Conservation (phyloP, 2,888 invertebrate genomes). For the Asteroscopus sphinx region DNA sequence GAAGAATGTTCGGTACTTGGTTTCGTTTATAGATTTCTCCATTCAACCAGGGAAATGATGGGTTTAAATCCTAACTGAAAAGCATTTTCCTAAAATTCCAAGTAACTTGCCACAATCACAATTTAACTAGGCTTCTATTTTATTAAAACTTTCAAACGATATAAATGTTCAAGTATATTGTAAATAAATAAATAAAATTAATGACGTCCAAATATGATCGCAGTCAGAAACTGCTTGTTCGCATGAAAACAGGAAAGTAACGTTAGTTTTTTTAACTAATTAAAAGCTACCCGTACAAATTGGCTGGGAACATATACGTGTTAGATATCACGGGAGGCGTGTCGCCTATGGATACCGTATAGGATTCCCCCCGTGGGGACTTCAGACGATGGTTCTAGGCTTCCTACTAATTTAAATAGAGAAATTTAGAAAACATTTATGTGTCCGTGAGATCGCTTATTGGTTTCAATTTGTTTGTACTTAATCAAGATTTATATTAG, state of each 20-base stretch:
- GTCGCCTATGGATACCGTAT: constrained; percentile 36
- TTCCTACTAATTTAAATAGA: background rate
- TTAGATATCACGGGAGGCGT: constrained; percentile 42
- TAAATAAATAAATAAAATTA: constrained; percentile 46
- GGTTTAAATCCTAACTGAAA: too few relatives aligned
- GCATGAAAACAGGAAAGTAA: constrained; percentile 47
- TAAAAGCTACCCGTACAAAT: constrained; percentile 58
- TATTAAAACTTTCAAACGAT: constrained; percentile 29
- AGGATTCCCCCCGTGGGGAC: constrained; percentile 34
- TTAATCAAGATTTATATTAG: too few relatives aligned
- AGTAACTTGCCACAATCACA: background rate
- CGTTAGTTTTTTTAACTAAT: constrained; percentile 55
- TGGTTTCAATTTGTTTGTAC: too few relatives aligned
- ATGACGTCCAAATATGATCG: constrained; percentile 59
- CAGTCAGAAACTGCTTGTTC: constrained; percentile 46
- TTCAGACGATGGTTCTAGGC: constrained; percentile 14
- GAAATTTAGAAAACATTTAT: too few relatives aligned
- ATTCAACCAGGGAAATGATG: too few relatives aligned
- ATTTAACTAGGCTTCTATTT: background rate
- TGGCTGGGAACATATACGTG: constrained; percentile 49
- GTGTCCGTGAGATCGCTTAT: too few relatives aligned
- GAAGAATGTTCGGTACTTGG: too few relatives aligned
- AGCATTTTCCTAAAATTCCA: too few relatives aligned
- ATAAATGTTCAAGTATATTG: constrained; percentile 28
- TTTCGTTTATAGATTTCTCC: too few relatives aligned